phyloP scores from a whole-genome alignment of 1,140 invertebrate genomes.

The Pararge aegeria region DNA sequence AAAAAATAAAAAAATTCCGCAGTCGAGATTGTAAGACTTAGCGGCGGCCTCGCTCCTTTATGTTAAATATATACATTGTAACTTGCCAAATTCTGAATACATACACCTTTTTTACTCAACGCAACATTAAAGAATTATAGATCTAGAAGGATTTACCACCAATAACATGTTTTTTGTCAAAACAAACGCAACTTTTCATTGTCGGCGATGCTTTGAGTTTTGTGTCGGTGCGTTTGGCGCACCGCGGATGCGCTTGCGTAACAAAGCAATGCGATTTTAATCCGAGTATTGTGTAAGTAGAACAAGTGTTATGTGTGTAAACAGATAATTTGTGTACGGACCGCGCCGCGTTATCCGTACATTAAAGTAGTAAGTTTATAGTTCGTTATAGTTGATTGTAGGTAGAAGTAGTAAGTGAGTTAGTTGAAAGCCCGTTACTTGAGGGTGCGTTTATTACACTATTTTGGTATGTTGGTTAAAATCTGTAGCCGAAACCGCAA shows the following conservation, averaged over 20 bases:
- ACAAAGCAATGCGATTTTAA: conserved; percentile 36
- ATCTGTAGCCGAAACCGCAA: too few relatives aligned
- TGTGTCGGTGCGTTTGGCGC: conserved; percentile 14
- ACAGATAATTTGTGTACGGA: conserved; percentile 23
- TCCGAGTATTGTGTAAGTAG: conserved; percentile 28
- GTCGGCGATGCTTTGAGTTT: conserved; percentile 36
- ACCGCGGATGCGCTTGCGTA: conserved; percentile 39
- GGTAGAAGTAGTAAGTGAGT: too few relatives aligned
- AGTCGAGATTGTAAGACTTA: too few relatives aligned
- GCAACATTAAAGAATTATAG: conserved; percentile 1
- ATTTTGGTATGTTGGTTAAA: too few relatives aligned
- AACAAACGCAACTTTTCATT: conserved; percentile 25
- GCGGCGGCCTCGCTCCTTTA: too few relatives aligned
- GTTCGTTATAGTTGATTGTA: too few relatives aligned
- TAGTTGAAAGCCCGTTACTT: too few relatives aligned
- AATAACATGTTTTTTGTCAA: conserved; percentile 24
- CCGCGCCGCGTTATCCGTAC: too few relatives aligned
- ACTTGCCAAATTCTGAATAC: not conserved
- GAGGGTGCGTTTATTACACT: too few relatives aligned
- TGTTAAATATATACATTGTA: too few relatives aligned
- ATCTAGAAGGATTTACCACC: conserved; percentile 13
- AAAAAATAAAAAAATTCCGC: too few relatives aligned
- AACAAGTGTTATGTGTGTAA: conserved; percentile 29
- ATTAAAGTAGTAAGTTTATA: too few relatives aligned
- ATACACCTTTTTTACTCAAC: conserved; percentile 3